Evolutionary conservation across 2,888 invertebrate genomes (phyloP).

Genomic region (Aspidiotus destructor): DNA sequence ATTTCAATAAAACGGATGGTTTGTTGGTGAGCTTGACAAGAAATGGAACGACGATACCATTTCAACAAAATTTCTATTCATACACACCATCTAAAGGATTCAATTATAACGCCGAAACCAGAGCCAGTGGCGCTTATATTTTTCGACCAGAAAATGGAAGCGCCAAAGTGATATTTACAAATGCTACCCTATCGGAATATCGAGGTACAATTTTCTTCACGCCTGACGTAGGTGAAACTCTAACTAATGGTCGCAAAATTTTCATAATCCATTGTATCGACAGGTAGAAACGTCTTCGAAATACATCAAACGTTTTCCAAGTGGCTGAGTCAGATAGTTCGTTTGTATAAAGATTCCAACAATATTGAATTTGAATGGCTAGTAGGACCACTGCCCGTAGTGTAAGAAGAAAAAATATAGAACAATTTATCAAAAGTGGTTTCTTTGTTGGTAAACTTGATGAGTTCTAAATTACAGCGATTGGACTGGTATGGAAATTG

Average conservation of each 20-base stretch:
- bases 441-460: not conserved
- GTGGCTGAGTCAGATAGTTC: constrained; percentile 54
- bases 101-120: constrained; percentile 44
- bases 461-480: constrained; percentile 37
- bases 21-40: constrained; percentile 35
- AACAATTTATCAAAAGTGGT: not conserved
- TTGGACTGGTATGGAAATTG: constrained; percentile 57
- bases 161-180: constrained; percentile 40
- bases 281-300: constrained; percentile 49
- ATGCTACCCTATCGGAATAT: constrained; percentile 29
- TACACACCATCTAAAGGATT: constrained; percentile 47
- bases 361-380: constrained; percentile 53
- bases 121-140: constrained; percentile 62
- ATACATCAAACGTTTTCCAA: constrained; percentile 53
- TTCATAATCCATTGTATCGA: not conserved
- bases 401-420: constrained; percentile 40
- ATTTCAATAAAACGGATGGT: constrained; percentile 36
- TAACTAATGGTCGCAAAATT: not conserved
- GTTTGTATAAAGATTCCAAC: constrained; percentile 47
- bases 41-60: constrained; percentile 35
- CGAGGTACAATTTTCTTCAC: not conserved
- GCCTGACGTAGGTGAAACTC: not conserved
- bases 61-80: constrained; percentile 48
- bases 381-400: constrained; percentile 53
- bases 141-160: constrained; percentile 46